A percentile compares a stretch with the other conserved stretches of the same genome.
Evolutionary conservation across 2,113 vertebrate species (phyloP).

Genomic region (Australoheros scitulus): DNA sequence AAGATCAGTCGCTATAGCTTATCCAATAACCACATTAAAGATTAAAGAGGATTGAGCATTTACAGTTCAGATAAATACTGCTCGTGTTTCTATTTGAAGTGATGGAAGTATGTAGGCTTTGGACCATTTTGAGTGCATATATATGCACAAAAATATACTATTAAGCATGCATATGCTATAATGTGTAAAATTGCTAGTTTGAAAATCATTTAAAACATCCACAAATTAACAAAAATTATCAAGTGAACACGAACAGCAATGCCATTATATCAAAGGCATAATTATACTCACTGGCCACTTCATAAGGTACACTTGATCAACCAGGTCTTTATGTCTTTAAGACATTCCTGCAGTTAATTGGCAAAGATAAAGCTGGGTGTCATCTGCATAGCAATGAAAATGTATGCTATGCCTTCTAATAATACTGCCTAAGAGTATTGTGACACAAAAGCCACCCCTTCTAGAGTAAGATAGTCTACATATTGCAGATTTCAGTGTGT

Average conservation of each 20-base stretch:
- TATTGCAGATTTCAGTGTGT: background rate
- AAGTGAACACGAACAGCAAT: background rate
- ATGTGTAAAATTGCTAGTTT: background rate
- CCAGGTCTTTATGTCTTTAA: too few species aligned
- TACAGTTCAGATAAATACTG: background rate
- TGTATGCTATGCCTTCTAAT: too few species aligned
- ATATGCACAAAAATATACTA: background rate
- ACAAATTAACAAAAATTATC: background rate
- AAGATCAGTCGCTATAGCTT: background rate
- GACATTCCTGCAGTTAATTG: too few species aligned
- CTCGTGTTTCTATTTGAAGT: too few species aligned
- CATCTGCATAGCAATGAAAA: too few species aligned
- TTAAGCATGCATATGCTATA: background rate
- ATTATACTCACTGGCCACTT: background rate
- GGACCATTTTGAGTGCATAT: background rate
- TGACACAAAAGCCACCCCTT: background rate
- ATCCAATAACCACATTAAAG: slow-evolving; percentile 14
- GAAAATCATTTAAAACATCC: background rate
- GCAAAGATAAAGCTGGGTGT: too few species aligned
- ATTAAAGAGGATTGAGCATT: slow-evolving; percentile 11
- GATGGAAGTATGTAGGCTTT: background rate
- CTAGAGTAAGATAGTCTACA: background rate
- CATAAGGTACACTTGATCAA: background rate
- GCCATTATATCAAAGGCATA: background rate
- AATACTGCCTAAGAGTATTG: too few species aligned